Percentiles rank a stretch among this genome's conserved stretches.
Conservation (phyloP, 2,888 invertebrate species). For the Listrodromus nycthemerus region DNA sequence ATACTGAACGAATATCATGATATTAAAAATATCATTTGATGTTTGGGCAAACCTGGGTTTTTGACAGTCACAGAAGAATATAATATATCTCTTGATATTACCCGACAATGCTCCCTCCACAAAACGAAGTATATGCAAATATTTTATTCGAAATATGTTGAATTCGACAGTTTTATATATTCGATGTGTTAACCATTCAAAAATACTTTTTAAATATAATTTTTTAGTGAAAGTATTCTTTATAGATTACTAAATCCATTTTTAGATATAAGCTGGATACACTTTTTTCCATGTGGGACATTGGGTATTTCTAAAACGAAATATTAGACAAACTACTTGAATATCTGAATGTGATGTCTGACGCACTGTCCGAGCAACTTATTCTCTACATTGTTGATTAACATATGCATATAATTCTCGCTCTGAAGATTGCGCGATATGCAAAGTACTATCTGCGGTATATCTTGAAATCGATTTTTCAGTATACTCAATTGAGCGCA, state of each 20-base stretch:
- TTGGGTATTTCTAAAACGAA: not conserved
- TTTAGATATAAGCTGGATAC: no score
- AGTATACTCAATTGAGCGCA: constrained; percentile 71
- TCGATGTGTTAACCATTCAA: no score
- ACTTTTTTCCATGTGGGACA: not conserved
- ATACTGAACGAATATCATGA: constrained; percentile 50
- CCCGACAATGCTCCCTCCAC: no score
- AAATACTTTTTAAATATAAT: not conserved
- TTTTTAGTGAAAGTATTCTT: not conserved
- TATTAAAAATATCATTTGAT: constrained; percentile 42
- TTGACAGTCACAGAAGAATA: not conserved
- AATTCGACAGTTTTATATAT: no score
- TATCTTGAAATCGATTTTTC: constrained; percentile 52
- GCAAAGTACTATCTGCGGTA: not conserved
- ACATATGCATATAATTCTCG: constrained; percentile 39
- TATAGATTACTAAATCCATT: not conserved
- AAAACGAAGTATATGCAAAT: no score
- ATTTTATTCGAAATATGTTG: no score
- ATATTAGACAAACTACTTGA: constrained; percentile 34
- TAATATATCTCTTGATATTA: no score
- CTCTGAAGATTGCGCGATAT: constrained; percentile 1
- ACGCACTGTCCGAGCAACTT: constrained; percentile 48
- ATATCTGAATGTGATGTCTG: constrained; percentile 62
- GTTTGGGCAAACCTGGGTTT: constrained; percentile 46
- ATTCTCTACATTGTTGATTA: not conserved